phyloP scores from a whole-genome alignment of 1,140 invertebrate species.

The Ostrea denselamellosa region DNA sequence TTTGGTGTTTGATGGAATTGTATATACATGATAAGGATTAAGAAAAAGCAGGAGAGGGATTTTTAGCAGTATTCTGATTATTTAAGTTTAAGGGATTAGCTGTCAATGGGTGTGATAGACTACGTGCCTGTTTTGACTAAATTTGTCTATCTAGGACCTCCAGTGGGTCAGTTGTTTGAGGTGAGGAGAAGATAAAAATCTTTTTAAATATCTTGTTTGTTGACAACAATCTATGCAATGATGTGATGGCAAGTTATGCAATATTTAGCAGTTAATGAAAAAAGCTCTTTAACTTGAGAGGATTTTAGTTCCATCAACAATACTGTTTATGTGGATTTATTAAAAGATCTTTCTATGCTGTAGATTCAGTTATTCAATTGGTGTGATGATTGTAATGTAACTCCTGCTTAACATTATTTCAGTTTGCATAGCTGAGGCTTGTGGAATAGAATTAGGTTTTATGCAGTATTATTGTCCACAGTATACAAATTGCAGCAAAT shows the following conservation, averaged over 20 bases:
- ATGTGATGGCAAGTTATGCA: neutral
- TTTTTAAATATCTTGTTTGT: conserved; percentile 23
- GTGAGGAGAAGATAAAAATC: conserved; percentile 32
- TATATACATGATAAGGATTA: neutral
- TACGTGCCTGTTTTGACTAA: conserved; percentile 39
- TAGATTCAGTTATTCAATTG: neutral
- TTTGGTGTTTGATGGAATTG: neutral
- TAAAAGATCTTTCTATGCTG: neutral
- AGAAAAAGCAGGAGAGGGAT: conserved; percentile 17
- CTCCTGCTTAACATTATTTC: neutral
- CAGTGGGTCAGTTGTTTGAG: conserved; percentile 22
- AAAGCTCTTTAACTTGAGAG: conserved; percentile 4
- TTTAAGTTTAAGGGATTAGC: conserved; percentile 25
- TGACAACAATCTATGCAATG: neutral
- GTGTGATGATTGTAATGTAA: neutral
- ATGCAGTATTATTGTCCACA: no score
- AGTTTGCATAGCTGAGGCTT: neutral
- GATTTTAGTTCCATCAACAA: conserved; percentile 2
- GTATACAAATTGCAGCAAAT: neutral
- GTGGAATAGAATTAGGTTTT: no score
- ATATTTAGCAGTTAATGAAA: neutral
- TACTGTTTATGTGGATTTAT: conserved; percentile 7
- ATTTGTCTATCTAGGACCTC: conserved; percentile 14
- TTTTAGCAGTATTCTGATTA: conserved; percentile 28
- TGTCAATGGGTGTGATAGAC: conserved; percentile 26